Conservation (phyloP, 35 echinoderm and acorn worm genomes). For the Lytechinus variegatus region DNA sequence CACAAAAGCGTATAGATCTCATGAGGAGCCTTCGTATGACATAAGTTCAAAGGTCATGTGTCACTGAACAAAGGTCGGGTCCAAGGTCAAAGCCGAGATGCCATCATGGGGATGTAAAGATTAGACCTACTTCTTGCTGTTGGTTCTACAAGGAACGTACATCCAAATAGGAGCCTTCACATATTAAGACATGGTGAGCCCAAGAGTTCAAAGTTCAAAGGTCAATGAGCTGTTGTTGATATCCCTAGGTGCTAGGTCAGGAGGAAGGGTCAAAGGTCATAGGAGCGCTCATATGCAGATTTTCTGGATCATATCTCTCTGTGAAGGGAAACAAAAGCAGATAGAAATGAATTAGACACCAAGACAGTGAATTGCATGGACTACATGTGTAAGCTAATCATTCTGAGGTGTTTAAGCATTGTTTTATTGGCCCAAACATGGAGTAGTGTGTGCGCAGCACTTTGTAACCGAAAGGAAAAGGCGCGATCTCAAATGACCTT, state of each 20-base stretch:
- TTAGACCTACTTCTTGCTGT: not conserved
- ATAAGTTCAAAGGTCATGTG: too few relatives aligned
- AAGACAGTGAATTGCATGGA: too few relatives aligned
- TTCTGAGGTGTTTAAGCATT: too few relatives aligned
- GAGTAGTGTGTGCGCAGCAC: too few relatives aligned
- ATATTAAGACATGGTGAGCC: not conserved
- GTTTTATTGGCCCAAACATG: too few relatives aligned
- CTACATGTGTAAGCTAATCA: too few relatives aligned
- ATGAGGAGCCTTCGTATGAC: not conserved
- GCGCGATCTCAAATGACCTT: too few relatives aligned
- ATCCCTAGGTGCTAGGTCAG: not conserved
- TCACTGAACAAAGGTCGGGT: not conserved
- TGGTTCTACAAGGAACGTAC: not conserved
- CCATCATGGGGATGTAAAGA: not conserved
- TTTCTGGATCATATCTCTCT: constrained; percentile 35
- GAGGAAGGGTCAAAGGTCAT: constrained; percentile 5
- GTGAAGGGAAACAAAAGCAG: not conserved
- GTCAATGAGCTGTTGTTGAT: not conserved
- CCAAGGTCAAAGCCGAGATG: not conserved
- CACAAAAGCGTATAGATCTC: too few relatives aligned
- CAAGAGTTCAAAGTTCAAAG: not conserved
- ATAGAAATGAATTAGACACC: too few relatives aligned
- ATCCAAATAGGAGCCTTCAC: not conserved
- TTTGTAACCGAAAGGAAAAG: too few relatives aligned
- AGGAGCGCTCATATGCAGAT: constrained; percentile 22